Evolutionary conservation across 2,113 vertebrate genomes (phyloP), one percentile per base, ranked within the genome.

Genomic region (Heloderma charlesbogerti): DNA sequence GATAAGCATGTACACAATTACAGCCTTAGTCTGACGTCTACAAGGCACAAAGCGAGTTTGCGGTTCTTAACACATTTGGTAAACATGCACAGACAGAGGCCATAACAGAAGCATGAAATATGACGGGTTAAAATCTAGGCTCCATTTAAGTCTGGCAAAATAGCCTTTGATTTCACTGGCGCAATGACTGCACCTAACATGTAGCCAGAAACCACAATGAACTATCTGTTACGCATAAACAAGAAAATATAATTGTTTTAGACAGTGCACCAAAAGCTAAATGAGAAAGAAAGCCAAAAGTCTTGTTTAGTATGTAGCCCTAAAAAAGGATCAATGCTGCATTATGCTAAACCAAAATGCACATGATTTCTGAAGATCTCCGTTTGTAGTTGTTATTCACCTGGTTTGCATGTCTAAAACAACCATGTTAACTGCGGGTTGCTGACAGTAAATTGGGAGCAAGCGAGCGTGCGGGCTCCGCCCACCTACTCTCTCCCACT

Each of bases 201-300:
- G 48, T 78, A 77, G 29, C 60, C 1, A 91, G 69, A 88, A 88
- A 83, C 86, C 86, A 4, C 84, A 89, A 89, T 12, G 54, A 93
- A 91, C 92, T 88, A 37, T 80, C 72, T 1, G 25, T 67, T 67
- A 27, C 16, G 29, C 3, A 86, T 45, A 27, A 67, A 81, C 78
- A 45, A 60, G 45, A 79, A 51, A 91, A 29, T 6, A 54, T 74
- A 90, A 90, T 80, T 54, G 25, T 89, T 87, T 89, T 89, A 66
- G 89, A 92, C 57, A 89, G 54, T 4, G 31, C 48, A 91, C 91
- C 20, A 93, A 72, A 88, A 91, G 77, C 29, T 20, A 54, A 84
- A 69, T 0, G 0, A 51, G 40, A 91, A 48, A 40, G 66, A 77
- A 92, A 90, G n/a, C 18, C 69, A 81, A 85, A n/a, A 13, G 6